Evolutionary conservation across 2,113 vertebrate species (phyloP), one percentile per base, ranked within the genome.

Genomic region (Saguinus imperator): DNA sequence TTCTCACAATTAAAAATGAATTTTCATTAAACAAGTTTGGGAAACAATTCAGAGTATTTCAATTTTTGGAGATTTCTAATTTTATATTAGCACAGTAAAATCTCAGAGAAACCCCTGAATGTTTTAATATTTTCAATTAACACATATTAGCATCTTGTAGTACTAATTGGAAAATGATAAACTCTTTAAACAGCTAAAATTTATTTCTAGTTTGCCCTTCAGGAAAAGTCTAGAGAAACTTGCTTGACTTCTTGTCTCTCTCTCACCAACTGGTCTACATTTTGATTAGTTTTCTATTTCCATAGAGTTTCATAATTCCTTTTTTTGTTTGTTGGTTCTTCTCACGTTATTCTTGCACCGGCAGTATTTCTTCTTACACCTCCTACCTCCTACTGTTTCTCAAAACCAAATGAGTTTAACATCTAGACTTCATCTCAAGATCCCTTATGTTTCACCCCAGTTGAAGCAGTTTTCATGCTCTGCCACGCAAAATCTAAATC

Each of bases 221-320:
- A 92, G 25, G 40, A 35, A 81, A 87, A 40, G 16, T 82, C 94
- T 94, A 50, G 4, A 95, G 96, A 93, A 21, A 88, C 81, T 94
- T 89, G 45, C 25, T 86, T 92, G 55, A 91, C 55, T 94, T 92
- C 55, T 94, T 92, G 76, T 91, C 11, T 94, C 27, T 73, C 75
- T 85, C 87, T 84, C 82, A 96, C 57, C 91, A 97, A 97, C 85
- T 97, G 84, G 40, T 90, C 64, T 73, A 87, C 64, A 75, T 88
- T 94, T 89, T 97, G 95, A 97, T 97, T 97, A 98, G 95, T 95
- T 97, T 96, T 91, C 45, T 82, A 95, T 97, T 94, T 97, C 97
- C 92, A 57, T 1, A 55, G 96, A 66, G 7, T 89, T 93, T 80
- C 50, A 17, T 23, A 77, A 66, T 64, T 94, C 25, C 89, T 37